phyloP scores from a whole-genome alignment of 2,888 invertebrate species.

The Microchrysa polita region DNA sequence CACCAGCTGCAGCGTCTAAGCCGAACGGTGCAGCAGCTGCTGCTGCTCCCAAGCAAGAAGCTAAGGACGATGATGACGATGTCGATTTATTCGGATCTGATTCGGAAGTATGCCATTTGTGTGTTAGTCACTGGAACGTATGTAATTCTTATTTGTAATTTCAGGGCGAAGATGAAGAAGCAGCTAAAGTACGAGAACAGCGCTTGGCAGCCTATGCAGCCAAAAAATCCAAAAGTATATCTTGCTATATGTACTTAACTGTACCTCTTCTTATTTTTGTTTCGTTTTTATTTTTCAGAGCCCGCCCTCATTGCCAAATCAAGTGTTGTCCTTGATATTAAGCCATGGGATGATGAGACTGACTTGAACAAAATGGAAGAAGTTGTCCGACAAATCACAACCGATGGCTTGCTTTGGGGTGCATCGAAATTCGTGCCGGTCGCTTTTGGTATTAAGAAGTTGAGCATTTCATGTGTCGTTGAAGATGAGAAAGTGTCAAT shows the following conservation, averaged over 20 bases:
- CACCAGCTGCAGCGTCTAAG: constrained; percentile 12
- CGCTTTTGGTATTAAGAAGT: constrained; percentile 91
- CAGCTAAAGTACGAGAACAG: constrained; percentile 82
- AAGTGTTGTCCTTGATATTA: constrained; percentile 91
- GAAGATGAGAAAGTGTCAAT: constrained; percentile 96
- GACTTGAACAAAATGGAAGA: constrained; percentile 88
- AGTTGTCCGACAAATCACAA: constrained; percentile 77
- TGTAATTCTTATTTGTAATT: constrained; percentile 33
- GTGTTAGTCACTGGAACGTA: not conserved
- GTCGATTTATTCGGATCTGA: constrained; percentile 86
- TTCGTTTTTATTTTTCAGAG: constrained; percentile 66
- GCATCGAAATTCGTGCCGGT: constrained; percentile 90
- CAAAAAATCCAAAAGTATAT: constrained; percentile 86
- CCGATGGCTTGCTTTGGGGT: constrained; percentile 94
- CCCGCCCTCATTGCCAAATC: constrained; percentile 92
- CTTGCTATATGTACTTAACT: not conserved
- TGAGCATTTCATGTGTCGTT: constrained; percentile 91
- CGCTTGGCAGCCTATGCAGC: constrained; percentile 88
- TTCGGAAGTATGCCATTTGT: constrained; percentile 67
- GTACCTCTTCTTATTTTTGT: not conserved
- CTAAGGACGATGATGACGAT: constrained; percentile 75
- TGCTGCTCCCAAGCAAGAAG: constrained; percentile 51
- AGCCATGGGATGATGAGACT: constrained; percentile 92
- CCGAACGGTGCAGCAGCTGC: constrained; percentile 41
- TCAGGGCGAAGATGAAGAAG: constrained; percentile 74